Evolutionary conservation across 2,113 vertebrate genomes (phyloP), one percentile per base, ranked within the genome.

Genomic region (Atrichornis clamosus): DNA sequence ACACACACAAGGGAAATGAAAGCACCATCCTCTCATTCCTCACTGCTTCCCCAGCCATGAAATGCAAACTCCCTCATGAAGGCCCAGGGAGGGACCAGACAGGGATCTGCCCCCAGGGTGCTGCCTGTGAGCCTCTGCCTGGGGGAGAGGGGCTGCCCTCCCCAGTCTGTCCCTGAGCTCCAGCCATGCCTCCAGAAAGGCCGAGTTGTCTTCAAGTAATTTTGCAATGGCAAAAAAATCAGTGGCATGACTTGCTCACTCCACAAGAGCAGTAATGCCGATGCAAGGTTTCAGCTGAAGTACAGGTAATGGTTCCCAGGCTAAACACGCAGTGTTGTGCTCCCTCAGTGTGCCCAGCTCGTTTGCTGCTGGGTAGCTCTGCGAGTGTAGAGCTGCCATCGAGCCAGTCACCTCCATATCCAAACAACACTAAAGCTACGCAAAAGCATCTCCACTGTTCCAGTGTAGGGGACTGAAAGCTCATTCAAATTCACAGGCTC

Each of bases 91-190:
- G 24, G 15, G n/a, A 18, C 32, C 32, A 19, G 49, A 19, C 1
- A 13, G 13, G 41, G 42, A 86, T 27, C 17, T 52, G 23, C 4
- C 17, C 14, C 17, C 0, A 0, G 0, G 0, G 23, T 8, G 24
- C 55, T 53, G 44, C 10, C 47, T 5, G 2, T 53, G 12, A 64
- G n/a, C 39, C 55, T 44, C 62, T 52, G 30, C 24, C 52, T 10
- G 8, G 10, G 12, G 13, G 28, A 26, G 17, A 18, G 30, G 20
- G 28, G 35, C 37, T 55, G 35, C 26, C 30, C 18, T 42, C 9
- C 55, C 30, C 6, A 7, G 0, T 1, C 60, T 22, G 15, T 23
- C 12, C 27, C 41, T 9, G 6, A 55, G 37, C 64, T 30, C 33
- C 65, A 74, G 46, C 17, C n/a, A 13, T 52, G 46, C 17, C 18